A percentile compares a stretch with the other conserved stretches of the same genome.
Evolutionary conservation across 2,797 vertebrate genomes (phyloP).

Genomic region (Lerista edwardsae): DNA sequence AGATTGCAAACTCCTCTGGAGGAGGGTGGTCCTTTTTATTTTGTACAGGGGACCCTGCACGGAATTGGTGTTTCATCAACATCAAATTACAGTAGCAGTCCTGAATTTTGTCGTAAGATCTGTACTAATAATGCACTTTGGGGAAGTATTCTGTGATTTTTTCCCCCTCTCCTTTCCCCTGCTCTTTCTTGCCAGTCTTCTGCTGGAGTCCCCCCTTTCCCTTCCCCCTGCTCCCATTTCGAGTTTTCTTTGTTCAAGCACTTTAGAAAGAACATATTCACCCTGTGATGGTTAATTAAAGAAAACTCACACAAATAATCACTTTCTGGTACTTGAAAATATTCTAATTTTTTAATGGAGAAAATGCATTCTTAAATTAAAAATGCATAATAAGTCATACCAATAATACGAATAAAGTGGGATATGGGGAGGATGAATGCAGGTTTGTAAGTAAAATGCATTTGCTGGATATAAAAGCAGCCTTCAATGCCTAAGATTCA

Average conservation of each 20-base stretch:
- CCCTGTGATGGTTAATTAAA: constrained; percentile 76
- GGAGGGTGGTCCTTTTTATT: background rate
- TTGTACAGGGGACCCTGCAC: background rate
- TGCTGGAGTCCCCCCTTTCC: background rate
- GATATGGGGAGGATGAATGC: constrained; percentile 75
- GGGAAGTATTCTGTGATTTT: constrained; percentile 29
- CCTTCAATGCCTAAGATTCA: constrained; percentile 76
- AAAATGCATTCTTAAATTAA: constrained; percentile 87
- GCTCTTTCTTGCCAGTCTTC: constrained; percentile 23
- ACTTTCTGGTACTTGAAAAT: constrained; percentile 78
- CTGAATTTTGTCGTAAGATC: constrained; percentile 38
- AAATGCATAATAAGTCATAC: constrained; percentile 83
- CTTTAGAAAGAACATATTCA: constrained; percentile 69
- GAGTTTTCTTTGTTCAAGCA: constrained; percentile 57
- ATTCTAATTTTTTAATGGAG: constrained; percentile 87
- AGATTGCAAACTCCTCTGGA: background rate
- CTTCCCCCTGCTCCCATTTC: constrained; percentile 46
- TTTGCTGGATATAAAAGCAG: constrained; percentile 76
- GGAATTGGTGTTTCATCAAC: background rate
- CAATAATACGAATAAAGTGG: constrained; percentile 85
- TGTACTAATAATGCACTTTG: constrained; percentile 37
- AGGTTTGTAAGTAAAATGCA: constrained; percentile 81
- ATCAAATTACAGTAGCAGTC: background rate
- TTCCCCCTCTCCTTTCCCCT: constrained; percentile 15
- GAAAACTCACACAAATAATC: constrained; percentile 79